These are phyloP conservation scores for Xiphophorus hellerii DNA, from an alignment of 2,113 vertebrate genomes.

Conservation along the genomic window DNA sequence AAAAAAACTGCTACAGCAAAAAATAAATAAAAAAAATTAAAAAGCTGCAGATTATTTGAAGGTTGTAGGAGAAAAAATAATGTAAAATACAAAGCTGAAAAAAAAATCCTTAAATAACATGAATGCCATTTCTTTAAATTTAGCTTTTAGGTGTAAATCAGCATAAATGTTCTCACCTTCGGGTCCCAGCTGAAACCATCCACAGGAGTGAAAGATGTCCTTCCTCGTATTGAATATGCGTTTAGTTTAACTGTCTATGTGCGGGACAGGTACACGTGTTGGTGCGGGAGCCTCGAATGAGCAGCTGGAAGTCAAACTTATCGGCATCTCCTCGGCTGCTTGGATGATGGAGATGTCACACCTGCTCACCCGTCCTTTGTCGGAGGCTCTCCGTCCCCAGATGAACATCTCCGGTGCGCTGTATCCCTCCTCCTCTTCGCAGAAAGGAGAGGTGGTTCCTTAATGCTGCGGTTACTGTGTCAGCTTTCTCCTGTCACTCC, in stretches of 20 bases:
- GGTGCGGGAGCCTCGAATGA: slow-evolving; percentile 14
- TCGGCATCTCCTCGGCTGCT: slow-evolving; percentile 4
- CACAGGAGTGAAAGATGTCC: not conserved
- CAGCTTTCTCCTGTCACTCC: slow-evolving; percentile 58
- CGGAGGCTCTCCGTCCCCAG: slow-evolving; percentile 16
- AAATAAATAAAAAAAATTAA: not conserved
- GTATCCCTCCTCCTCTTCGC: not conserved
- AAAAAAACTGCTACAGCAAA: not conserved
- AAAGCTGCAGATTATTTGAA: not conserved
- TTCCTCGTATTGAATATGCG: not conserved
- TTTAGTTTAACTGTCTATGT: not conserved
- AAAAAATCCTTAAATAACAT: not conserved
- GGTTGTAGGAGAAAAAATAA: not conserved
- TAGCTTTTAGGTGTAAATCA: too few species aligned
- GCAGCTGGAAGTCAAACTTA: slow-evolving; percentile 32
- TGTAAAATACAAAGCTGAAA: not conserved
- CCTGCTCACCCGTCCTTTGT: slow-evolving; percentile 22
- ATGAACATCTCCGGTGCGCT: slow-evolving; percentile 1
- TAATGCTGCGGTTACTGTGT: slow-evolving; percentile 27
- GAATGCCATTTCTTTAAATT: not conserved
- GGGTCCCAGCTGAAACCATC: not conserved
- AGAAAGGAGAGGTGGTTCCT: slow-evolving; percentile 5
- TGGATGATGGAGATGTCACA: slow-evolving; percentile 17
- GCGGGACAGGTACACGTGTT: slow-evolving; percentile 8
- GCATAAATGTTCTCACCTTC: not conserved